Base-by-base conservation (phyloP, 2,888 invertebrate genomes). In the Himalopsyche kuldschensis region DNA sequence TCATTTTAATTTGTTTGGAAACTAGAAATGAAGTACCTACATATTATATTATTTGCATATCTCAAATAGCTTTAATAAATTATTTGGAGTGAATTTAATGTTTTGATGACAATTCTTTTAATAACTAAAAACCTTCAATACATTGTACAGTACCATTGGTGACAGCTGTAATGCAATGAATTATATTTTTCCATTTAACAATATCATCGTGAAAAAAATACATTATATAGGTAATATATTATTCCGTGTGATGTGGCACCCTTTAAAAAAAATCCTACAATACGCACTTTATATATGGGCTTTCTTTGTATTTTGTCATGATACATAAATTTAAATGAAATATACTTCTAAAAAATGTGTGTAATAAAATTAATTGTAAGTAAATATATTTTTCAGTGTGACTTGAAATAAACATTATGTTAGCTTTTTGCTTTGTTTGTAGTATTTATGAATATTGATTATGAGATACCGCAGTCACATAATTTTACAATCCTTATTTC, bases 341-440 rank as follows among this genome's bases (percentile, higher is more conserved):
- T 75, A 75, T 75, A 75, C 30, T 77, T 41, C 35, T 35, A 41
- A 77, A 77, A 35, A 77, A 32, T 41, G 77, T 77, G 77, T 77
- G 77, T 77, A 35, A 41, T 77, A 35, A 77, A 55, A 55, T 20
- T 77, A 77, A n/a, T 24, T 5, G 11, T 77, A 77, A 77, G 77
- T 77, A 77, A 41, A 77, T 77, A 77, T 77, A 77, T 77, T 77
- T 77, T 77, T 24, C 55, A 55, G 55, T 55, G 55, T 55, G 24
- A 55, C 20, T 55, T 55, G 55, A 55, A 55, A 55, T 55, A 20
- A 20, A 55, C 20, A 55, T 55, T 55, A 20, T 8, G 55, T 20
- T 55, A 24, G 55, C 55, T 55, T 55, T 55, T 55, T 55, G 55
- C 55, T 55, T 20, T 55, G 55, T 55, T 55, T 55, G 24, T 55